Evolutionary conservation across 2,113 vertebrate genomes (phyloP).

Genomic region (Sorex araneus): DNA sequence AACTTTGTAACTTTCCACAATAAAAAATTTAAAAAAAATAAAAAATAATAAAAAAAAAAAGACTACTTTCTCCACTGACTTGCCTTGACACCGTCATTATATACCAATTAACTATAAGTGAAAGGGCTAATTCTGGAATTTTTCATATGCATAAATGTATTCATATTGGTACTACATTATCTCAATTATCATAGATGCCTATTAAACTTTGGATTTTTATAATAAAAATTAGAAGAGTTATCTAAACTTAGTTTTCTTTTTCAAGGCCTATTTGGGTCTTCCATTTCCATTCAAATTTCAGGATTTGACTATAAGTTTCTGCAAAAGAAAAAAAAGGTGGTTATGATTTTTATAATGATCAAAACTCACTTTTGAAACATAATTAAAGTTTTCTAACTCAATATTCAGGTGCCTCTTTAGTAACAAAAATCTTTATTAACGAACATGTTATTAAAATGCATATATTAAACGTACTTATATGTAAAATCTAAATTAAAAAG

Average conservation of each 20-base stretch:
- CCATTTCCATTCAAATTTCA: neutral
- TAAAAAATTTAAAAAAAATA: no score
- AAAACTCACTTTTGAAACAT: neutral
- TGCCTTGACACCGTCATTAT: neutral
- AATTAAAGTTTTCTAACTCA: neutral
- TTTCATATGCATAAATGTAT: neutral
- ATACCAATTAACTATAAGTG: neutral
- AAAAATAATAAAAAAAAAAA: no score
- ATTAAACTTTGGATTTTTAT: no score
- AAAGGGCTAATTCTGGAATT: neutral
- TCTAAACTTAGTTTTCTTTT: neutral
- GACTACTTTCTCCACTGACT: neutral
- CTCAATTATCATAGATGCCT: neutral
- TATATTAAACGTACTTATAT: neutral
- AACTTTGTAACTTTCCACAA: no score
- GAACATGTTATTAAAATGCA: neutral
- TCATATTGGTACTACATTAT: neutral
- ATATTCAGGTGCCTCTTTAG: neutral
- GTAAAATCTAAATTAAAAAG: neutral
- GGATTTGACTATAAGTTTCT: neutral
- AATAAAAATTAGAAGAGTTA: no score
- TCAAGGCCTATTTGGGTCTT: neutral
- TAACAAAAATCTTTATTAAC: neutral
- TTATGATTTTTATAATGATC: neutral
- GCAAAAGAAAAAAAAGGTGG: neutral